Base-by-base conservation (phyloP, 1,140 invertebrate species). In the Lamellibrachia luymesi region DNA sequence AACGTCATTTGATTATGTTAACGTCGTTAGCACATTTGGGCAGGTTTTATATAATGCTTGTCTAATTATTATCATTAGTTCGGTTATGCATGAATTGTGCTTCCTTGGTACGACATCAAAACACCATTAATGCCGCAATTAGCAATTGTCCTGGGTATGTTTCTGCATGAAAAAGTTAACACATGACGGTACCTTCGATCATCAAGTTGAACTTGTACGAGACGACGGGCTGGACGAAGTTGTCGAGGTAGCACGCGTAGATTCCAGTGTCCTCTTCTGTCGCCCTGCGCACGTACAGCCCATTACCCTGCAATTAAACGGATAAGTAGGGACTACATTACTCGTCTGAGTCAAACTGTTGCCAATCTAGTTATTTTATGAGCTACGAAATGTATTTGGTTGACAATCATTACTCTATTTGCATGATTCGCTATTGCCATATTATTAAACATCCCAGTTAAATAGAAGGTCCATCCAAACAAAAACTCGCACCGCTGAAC, bases 161-260 rank as follows among this genome's bases (percentile, higher is more conserved):
- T 52, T 80, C 4, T 10, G 13, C 13, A 80, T 56, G 52, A 56
- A 56, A 56, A 7, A 6, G 64, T 22, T 2, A 80, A 22, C 64
- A 80, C 64, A 80, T 17, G 64, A 17, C 13, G 13, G 5, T 80
- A 94, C 93, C 93, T 93, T 94, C 93, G 38, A 94, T 92, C 90
- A 93, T 93, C 10, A 94, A 92, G 50, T 92, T 91, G 80, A 94
- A 94, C 51, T 90, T 56, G 91, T 94, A 94, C 8, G 92, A 92
- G 51, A 94, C 93, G 51, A 94, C 92, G 17, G 93, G 93, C 50
- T 94, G 93, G 49, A 94, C 93, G 50, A 94, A 94, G 92, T 94
- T 94, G 38, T 94, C 93, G 5, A 94, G 92, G 64, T 93, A 94
- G 51, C 93, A 94, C 10, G 92, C 92, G 49, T 94, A 94, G 38